Conservation (phyloP, 2,888 invertebrate genomes). For the Philopedon plagiatum region DNA sequence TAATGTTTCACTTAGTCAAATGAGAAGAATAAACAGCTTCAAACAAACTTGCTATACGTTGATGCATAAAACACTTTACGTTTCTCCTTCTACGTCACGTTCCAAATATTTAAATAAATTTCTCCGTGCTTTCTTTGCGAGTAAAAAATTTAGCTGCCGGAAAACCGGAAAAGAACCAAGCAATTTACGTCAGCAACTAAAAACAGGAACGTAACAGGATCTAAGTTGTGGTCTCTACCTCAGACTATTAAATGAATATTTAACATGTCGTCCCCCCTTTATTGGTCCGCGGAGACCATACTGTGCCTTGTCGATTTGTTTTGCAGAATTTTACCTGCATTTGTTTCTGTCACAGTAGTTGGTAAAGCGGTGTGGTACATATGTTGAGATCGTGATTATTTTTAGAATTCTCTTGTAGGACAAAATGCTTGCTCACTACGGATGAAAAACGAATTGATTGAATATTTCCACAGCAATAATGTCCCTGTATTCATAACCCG, state of each 20-base stretch:
- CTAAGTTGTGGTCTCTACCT: constrained; percentile 39
- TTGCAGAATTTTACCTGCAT: constrained; percentile 31
- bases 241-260: constrained; percentile 36
- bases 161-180: constrained; percentile 21
- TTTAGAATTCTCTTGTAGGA: no score
- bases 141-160: constrained; percentile 29
- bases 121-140: background rate
- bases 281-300: constrained; percentile 21
- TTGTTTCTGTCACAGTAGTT: constrained; percentile 25
- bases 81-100: background rate
- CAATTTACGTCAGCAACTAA: constrained; percentile 41
- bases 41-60: no score
- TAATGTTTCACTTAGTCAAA: no score
- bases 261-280: constrained; percentile 29
- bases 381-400: no score
- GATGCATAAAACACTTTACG: constrained; percentile 7
- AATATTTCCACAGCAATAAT: no score
- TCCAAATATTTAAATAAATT: constrained; percentile 19
- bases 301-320: constrained; percentile 30
- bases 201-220: constrained; percentile 33
- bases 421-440: no score
- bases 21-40: no score
- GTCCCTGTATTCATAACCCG: no score
- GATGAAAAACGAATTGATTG: no score
- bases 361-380: background rate